A percentile compares a stretch with the other conserved stretches of the same genome.
Evolutionary conservation across 2,888 invertebrate species (phyloP).

Genomic region (Lithophane leautieri): DNA sequence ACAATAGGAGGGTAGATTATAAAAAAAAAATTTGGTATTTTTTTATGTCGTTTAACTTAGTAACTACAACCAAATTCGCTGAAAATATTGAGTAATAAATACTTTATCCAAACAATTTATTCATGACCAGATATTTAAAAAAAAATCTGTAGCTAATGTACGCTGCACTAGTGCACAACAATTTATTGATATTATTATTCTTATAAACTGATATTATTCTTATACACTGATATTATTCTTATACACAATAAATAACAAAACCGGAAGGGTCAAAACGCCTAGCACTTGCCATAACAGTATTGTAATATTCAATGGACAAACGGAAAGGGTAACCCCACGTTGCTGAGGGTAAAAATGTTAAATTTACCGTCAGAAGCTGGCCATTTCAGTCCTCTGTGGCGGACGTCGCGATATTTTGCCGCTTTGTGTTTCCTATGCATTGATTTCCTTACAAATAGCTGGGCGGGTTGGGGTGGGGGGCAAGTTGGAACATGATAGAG

Average conservation of each 20-base stretch:
- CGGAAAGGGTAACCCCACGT: slow-evolving; percentile 76
- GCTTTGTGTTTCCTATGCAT: slow-evolving; percentile 85
- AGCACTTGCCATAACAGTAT: slow-evolving; percentile 82
- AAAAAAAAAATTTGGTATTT: too few relatives aligned
- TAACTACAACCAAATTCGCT: neutral
- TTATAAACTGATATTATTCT: too few relatives aligned
- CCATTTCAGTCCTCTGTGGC: slow-evolving; percentile 84
- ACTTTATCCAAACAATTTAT: slow-evolving; percentile 7
- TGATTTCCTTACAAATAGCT: slow-evolving; percentile 85
- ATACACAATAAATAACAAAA: slow-evolving; percentile 82
- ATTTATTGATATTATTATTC: slow-evolving; percentile 88
- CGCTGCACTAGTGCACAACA: slow-evolving; percentile 81
- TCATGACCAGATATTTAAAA: slow-evolving; percentile 39
- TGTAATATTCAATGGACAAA: slow-evolving; percentile 80
- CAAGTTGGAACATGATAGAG: slow-evolving; percentile 56
- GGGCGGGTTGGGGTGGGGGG: slow-evolving; percentile 69
- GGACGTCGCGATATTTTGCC: slow-evolving; percentile 86
- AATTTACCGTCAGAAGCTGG: slow-evolving; percentile 83
- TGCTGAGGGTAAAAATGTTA: slow-evolving; percentile 76
- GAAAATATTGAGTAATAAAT: neutral
- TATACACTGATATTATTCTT: slow-evolving; percentile 79
- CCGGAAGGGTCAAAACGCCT: slow-evolving; percentile 84
- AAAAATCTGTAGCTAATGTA: slow-evolving; percentile 83
- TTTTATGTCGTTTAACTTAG: neutral
- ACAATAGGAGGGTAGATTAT: neutral